Evolutionary conservation across 1,140 invertebrate genomes (phyloP), one percentile per base, ranked within the genome.

Genomic region (Neodiprion fabricii): DNA sequence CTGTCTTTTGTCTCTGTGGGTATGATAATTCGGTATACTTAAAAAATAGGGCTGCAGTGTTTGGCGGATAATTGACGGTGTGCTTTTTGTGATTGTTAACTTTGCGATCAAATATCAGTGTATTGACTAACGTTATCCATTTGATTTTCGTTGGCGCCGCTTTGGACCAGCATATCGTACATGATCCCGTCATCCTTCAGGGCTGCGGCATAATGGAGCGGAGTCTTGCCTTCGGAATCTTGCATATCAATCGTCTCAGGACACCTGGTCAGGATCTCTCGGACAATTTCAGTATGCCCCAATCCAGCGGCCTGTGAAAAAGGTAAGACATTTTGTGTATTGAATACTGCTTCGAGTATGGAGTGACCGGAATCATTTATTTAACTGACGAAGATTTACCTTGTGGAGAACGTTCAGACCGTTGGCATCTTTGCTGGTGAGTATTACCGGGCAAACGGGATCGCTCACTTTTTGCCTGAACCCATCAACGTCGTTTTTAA

Each of bases 151-250:
- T 96, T 94, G 8, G 95, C 94, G 40, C 96, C 96, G 23, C 92
- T 85, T 76, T 93, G 90, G 1, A 94, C 85, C 0, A 97, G 87
- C 61, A 94, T 91, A 78, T 95, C 92, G 79, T 94, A 97, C 73
- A 92, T 92, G 73, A 91, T 85, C 74, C 92, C 91, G 61, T 93
- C 91, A 79, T 95, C 94, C 81, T 93, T 93, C 61, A 92, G 86
- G 11, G 92, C 90, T 5, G 96, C 95, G 0, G 97, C 94, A 80
- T 96, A 98, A 88, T 99, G 98, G 49, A 99, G 85, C 0, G 98
- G 93, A 4, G 96, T 98, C 77, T 96, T 92, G 17, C 96, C 96
- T 73, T 96, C 94, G 75, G 93, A 92, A 83, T 97, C 96, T 48
- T 89, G 87, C 8, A 92, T 90, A 49, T 91, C 90, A 2, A 94